phyloP scores from a whole-genome alignment of 1,140 invertebrate species.

The Cydia fagiglandana region DNA sequence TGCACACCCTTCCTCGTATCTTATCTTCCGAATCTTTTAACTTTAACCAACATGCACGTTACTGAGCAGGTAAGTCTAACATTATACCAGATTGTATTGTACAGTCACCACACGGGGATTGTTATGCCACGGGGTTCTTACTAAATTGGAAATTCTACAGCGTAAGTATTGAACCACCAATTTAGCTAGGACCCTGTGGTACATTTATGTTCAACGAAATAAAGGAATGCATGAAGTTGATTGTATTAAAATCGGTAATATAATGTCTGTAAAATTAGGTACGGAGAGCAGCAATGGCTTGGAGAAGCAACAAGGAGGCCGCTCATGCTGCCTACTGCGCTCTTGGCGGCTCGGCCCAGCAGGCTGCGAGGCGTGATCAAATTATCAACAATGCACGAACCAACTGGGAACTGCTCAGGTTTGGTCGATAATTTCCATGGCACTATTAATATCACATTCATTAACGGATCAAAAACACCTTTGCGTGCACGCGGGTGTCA shows the following conservation, averaged over 20 bases:
- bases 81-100: not conserved
- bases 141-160: too few species aligned
- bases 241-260: not conserved
- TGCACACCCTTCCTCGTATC: slow-evolving; percentile 89
- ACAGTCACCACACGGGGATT: too few species aligned
- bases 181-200: too few species aligned
- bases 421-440: slow-evolving; percentile 23
- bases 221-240: not conserved
- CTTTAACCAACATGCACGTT: slow-evolving; percentile 86
- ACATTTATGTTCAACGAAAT: not conserved
- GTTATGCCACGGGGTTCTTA: too few species aligned
- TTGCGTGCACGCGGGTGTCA: slow-evolving; percentile 13
- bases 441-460: slow-evolving; percentile 19
- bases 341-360: slow-evolving; percentile 83
- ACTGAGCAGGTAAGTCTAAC: slow-evolving; percentile 82
- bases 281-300: slow-evolving; percentile 85
- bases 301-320: slow-evolving; percentile 87
- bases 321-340: slow-evolving; percentile 84
- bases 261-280: slow-evolving; percentile 78
- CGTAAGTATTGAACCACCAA: too few species aligned
- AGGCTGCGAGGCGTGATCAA: slow-evolving; percentile 85
- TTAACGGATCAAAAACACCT: slow-evolving; percentile 21
- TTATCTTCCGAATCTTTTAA: slow-evolving; percentile 85
- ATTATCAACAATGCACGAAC: slow-evolving; percentile 89
- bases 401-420: slow-evolving; percentile 88